phyloP scores from a whole-genome alignment of 1,140 invertebrate species.

The Homarus americanus region DNA sequence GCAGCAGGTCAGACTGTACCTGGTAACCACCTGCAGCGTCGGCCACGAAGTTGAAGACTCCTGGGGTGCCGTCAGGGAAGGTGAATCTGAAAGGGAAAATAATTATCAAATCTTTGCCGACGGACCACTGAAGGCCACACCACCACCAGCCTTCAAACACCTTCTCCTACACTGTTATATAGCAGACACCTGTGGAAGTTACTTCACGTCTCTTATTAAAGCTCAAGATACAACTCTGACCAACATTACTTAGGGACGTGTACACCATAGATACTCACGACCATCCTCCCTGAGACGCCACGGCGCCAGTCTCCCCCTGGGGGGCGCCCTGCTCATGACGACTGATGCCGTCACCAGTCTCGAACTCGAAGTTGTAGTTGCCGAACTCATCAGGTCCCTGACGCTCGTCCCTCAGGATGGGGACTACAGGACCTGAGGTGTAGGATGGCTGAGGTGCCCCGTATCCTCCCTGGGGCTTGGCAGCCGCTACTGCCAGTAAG shows the following conservation, averaged over 20 bases:
- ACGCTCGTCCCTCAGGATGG: conserved; percentile 14
- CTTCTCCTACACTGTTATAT: no score
- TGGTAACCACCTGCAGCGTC: conserved; percentile 4
- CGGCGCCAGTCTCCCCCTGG: conserved; percentile 42
- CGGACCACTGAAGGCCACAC: no score
- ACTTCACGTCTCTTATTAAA: background rate
- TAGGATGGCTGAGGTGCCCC: background rate
- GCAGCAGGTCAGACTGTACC: background rate
- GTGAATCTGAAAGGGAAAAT: background rate
- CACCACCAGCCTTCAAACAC: background rate
- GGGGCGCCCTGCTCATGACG: conserved; percentile 8
- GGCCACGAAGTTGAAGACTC: background rate
- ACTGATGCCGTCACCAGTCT: conserved; percentile 16
- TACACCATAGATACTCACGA: conserved; percentile 64
- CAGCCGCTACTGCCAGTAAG: background rate
- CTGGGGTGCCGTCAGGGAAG: background rate
- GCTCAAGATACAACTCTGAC: background rate
- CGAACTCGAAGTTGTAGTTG: conserved; percentile 2
- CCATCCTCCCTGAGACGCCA: conserved; percentile 40
- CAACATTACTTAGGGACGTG: background rate
- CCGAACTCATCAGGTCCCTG: background rate
- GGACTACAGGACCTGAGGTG: conserved; percentile 4
- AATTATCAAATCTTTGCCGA: no score
- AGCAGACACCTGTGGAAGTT: no score
- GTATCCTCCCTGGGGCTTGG: background rate